Evolutionary conservation across 2,888 invertebrate genomes (phyloP), one percentile per base, ranked within the genome.

Genomic region (Apantesis nais): DNA sequence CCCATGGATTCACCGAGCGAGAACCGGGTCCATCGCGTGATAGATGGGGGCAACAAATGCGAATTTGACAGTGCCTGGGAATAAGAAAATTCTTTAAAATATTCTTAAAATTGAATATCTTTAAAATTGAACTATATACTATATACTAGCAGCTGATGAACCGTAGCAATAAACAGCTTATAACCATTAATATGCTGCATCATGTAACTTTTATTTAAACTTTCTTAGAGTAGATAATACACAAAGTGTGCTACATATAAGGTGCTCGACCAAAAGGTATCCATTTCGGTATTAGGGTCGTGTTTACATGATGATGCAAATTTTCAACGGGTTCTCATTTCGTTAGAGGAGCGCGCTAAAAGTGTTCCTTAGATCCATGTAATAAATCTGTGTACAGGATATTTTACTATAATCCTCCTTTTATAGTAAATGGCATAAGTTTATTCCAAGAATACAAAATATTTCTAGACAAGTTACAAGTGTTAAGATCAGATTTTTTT

Each of bases 241-340:
- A 58, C 31, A 63, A 68, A 39, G 31, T 31, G 44, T 68, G 62
- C 70, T 66, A 60, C 67, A 62, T 64, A 63, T 55, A 39, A 79
- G 71, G 75, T 39, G 68, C 44, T 58, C 70, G 65, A 75, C 67
- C 76, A 70, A 81, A 74, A 80, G 67, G 66, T 70, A 66, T 73
- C 66, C 77, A 75, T 80, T 77, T 74, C 48, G 73, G 64, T 69
- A 75, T 75, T 72, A 69, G 29, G 79, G 72, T 77, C 62, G 71
- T 83, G 77, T 82, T 81, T 80, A 80, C 75, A 75, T 79, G 81
- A 83, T 78, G 70, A 68, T 65, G 76, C 75, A 73, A 66, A 70
- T 72, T 74, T 62, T 76, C 66, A 31, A 55, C 67, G 66, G 74
- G 71, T 73, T 72, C 70, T 72, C 72, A 76, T 78, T 80, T 82